Base-by-base conservation (phyloP, 2,113 vertebrate genomes). In the Balaeniceps rex region DNA sequence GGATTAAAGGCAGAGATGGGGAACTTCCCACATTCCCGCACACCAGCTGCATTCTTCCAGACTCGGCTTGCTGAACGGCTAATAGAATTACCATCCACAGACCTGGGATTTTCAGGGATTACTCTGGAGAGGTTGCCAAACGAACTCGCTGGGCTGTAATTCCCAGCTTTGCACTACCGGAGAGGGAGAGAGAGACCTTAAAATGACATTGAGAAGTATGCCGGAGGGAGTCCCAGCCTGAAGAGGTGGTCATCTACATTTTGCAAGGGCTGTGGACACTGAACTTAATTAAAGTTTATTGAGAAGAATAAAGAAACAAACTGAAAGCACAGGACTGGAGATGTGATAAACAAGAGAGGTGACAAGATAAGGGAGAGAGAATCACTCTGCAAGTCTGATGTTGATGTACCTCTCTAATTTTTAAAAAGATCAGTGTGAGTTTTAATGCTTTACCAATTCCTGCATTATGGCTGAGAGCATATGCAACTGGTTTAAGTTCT, bases 41-140 rank as follows among this genome's bases (percentile, higher is more conserved):
- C 22, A 57, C 66, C 93, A 95, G 63, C 78, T 95, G 82, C 81
- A 95, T 96, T 96, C 91, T 91, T 90, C 75, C 87, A 89, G 89
- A 64, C 78, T 86, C 85, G 7, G 71, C 71, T 85, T 85, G 84
- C 60, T 85, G 93, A 94, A 94, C 4, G 1, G 86, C 66, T 97
- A 97, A 97, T 95, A 97, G 93, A 97, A 94, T 97, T 96, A 97
- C 55, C 64, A 88, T 95, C 75, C 84, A 52, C 55, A 95, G 82
- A 96, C 93, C 89, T 74, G 66, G 93, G 91, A 96, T 96, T 97
- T 96, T 83, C 80, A 76, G 55, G 79, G 91, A 97, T 97, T 97
- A 95, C 75, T 66, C 58, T 29, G 61, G 44, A 83, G 82, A 84
- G 75, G 51, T 29, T 96, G 93, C 60, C 1, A 14, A 81, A 94